A percentile compares a stretch with the other conserved stretches of the same genome.
phyloP scores from a whole-genome alignment of 2,797 vertebrate genomes.

The Acanthiza pusilla region DNA sequence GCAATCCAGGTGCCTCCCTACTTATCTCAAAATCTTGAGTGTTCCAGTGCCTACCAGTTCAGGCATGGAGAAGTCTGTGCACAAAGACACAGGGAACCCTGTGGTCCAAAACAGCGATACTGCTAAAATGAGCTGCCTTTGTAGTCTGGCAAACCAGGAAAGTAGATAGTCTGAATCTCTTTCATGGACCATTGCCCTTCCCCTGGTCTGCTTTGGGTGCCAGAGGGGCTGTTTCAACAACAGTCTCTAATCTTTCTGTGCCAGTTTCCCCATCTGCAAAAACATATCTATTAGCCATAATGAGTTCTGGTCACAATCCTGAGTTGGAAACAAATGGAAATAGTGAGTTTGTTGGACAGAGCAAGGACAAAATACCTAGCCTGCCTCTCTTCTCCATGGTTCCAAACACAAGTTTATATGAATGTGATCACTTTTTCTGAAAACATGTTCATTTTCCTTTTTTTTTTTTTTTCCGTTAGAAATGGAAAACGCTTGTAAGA shows the following conservation, averaged over 20 bases:
- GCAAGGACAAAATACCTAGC: background rate
- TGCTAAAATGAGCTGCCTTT: background rate
- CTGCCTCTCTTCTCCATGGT: background rate
- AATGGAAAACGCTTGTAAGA: slow-evolving; percentile 27
- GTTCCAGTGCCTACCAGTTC: background rate
- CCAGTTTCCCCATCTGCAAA: slow-evolving; percentile 41
- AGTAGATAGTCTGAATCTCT: background rate
- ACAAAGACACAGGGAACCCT: background rate
- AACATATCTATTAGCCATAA: background rate
- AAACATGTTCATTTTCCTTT: background rate
- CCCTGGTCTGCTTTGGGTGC: background rate
- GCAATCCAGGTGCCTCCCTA: background rate
- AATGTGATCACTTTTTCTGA: slow-evolving; percentile 5
- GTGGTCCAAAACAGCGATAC: fast-evolving
- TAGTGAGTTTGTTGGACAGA: background rate
- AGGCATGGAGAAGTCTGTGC: background rate
- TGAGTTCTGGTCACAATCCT: background rate
- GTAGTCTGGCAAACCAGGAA: background rate
- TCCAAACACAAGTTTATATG: background rate
- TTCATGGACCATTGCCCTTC: background rate
- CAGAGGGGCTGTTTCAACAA: background rate
- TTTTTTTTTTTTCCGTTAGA: background rate
- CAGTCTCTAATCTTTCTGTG: background rate
- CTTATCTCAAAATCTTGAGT: background rate
- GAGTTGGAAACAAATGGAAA: slow-evolving; percentile 25